Evolutionary conservation across 2,113 vertebrate species (phyloP).

Genomic region (Forbesichthys papilliferus): DNA sequence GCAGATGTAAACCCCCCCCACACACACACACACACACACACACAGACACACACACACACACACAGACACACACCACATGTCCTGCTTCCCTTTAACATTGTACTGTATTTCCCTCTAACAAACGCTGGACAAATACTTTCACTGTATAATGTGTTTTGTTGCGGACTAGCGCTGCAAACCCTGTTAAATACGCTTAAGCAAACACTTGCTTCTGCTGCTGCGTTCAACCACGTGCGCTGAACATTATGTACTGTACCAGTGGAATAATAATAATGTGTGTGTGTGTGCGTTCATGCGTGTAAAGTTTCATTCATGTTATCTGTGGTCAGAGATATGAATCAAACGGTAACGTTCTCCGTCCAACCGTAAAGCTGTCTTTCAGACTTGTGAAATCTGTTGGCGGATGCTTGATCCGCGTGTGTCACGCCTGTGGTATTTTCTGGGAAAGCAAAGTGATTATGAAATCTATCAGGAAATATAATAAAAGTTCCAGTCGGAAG

Average conservation of each 20-base stretch:
- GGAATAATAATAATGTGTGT: background rate
- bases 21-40: conserved; percentile 1
- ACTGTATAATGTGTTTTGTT: background rate
- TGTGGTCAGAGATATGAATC: conserved; percentile 1
- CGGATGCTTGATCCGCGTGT: no score
- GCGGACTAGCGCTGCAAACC: conserved; percentile 34
- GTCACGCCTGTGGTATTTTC: conserved; percentile 18
- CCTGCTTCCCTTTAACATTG: conserved; percentile 3
- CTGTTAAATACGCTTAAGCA: conserved; percentile 41
- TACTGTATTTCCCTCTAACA: conserved; percentile 18
- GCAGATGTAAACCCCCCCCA: conserved; percentile 36
- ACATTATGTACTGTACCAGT: background rate
- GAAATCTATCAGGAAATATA: conserved; percentile 29
- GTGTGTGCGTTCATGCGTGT: conserved; percentile 14
- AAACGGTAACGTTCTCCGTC: conserved; percentile 26
- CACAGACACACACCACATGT: conserved; percentile 1
- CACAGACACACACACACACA: conserved; percentile 26
- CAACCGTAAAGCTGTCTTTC: conserved; percentile 32
- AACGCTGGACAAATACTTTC: conserved; percentile 14
- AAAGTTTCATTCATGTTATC: conserved; percentile 1
- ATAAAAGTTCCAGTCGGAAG: conserved; percentile 20
- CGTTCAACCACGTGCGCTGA: no score
- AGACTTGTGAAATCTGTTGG: no score
- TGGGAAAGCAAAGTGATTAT: conserved; percentile 19
- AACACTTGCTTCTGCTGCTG: no score